Evolutionary conservation across 2,888 invertebrate genomes (phyloP).

Genomic region (Exephanes ischioxanthus): DNA sequence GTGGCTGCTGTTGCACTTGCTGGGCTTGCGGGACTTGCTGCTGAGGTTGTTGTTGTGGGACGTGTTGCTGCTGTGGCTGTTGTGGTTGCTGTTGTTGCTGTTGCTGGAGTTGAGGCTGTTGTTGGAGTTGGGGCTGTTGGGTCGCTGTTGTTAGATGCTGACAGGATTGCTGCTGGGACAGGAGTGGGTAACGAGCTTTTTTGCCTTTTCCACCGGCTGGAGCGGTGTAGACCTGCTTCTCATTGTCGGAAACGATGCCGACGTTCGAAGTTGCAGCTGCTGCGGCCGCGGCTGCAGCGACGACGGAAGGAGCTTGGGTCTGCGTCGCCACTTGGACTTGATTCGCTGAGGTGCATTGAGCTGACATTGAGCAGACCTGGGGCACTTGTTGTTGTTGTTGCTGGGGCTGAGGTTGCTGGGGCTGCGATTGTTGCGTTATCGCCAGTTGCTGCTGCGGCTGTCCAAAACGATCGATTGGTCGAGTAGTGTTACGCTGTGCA

Average conservation of each 20-base stretch:
- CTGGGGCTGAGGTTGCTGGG: slow-evolving; percentile 61
- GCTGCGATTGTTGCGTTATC: slow-evolving; percentile 47
- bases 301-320: slow-evolving; percentile 85
- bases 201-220: slow-evolving; percentile 82
- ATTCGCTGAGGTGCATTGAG: slow-evolving; percentile 78
- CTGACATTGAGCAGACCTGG: slow-evolving; percentile 65
- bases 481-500: slow-evolving; percentile 52
- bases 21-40: slow-evolving; percentile 67
- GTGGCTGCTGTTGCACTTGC: slow-evolving; percentile 72
- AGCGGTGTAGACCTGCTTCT: slow-evolving; percentile 81
- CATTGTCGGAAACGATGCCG: slow-evolving; percentile 72
- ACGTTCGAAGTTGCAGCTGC: slow-evolving; percentile 59
- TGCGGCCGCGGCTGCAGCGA: slow-evolving; percentile 73
- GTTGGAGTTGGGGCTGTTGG: slow-evolving; percentile 76
- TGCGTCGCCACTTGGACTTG: slow-evolving; percentile 89
- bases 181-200: slow-evolving; percentile 83
- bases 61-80: slow-evolving; percentile 75
- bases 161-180: slow-evolving; percentile 75
- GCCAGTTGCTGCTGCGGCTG: slow-evolving; percentile 47
- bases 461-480: slow-evolving; percentile 55
- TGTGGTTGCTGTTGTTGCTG: slow-evolving; percentile 65
- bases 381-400: slow-evolving; percentile 76
- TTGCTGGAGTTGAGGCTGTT: slow-evolving; percentile 54
- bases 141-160: slow-evolving; percentile 65
- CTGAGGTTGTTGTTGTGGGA: slow-evolving; percentile 63